These are phyloP conservation scores for Macrosoma leucophasiata DNA, from an alignment of 2,888 invertebrate species.

Conservation along the genomic window DNA sequence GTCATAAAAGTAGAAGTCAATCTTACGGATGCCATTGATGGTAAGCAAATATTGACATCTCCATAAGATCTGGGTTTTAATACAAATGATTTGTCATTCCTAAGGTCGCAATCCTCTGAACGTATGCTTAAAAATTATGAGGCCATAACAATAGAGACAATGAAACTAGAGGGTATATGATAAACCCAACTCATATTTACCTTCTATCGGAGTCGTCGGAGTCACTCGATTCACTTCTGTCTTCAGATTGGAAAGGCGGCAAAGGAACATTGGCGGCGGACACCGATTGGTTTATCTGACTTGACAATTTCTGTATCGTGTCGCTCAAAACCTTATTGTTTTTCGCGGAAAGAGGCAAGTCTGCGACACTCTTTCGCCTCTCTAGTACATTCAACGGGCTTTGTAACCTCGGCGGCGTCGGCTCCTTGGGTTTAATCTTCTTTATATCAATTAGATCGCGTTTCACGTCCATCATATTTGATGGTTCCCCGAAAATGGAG, in stretches of 20 bases:
- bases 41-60: too few species aligned
- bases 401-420: slow-evolving; percentile 46
- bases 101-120: too few species aligned
- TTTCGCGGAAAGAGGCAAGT: slow-evolving; percentile 59
- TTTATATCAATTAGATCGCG: slow-evolving; percentile 50
- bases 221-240: slow-evolving; percentile 64
- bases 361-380: slow-evolving; percentile 60
- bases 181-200: too few species aligned
- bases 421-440: slow-evolving; percentile 51
- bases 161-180: too few species aligned
- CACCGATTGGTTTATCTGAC: slow-evolving; percentile 67
- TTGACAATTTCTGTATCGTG: slow-evolving; percentile 77
- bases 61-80: too few species aligned
- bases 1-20: too few species aligned
- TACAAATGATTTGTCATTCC: too few species aligned
- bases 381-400: slow-evolving; percentile 59
- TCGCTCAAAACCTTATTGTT: slow-evolving; percentile 78
- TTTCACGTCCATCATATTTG: slow-evolving; percentile 50
- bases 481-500: slow-evolving; percentile 59
- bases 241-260: slow-evolving; percentile 52
- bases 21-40: too few species aligned
- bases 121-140: too few species aligned
- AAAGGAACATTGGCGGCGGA: slow-evolving; percentile 46
- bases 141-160: too few species aligned
- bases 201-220: slow-evolving; percentile 67